A percentile compares a stretch with the other conserved stretches of the same genome.
Conservation (phyloP, 35 echinoderm and acorn worm genomes). For the Chiridota heheva region DNA sequence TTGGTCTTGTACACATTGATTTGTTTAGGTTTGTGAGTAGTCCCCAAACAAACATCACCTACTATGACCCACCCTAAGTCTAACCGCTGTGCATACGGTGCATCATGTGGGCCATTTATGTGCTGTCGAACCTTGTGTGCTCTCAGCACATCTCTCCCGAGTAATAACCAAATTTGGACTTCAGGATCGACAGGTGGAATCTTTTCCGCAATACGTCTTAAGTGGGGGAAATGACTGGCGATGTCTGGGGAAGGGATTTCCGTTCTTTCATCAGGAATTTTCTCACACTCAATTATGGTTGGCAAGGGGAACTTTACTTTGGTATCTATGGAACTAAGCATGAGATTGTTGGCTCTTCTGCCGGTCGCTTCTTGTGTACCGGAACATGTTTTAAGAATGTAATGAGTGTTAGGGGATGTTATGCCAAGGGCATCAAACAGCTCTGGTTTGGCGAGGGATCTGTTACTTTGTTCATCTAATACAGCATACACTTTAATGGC, state of each 20-base stretch:
- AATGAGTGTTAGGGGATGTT: not conserved
- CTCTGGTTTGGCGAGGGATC: constrained; percentile 13
- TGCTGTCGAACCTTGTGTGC: constrained; percentile 23
- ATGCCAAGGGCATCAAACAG: constrained; percentile 37
- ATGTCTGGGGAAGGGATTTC: constrained; percentile 60
- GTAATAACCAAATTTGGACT: constrained; percentile 5
- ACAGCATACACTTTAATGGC: constrained; percentile 44
- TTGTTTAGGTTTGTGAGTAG: not conserved
- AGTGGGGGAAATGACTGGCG: constrained; percentile 27
- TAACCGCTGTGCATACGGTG: constrained; percentile 39
- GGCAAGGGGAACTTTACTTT: constrained; percentile 28
- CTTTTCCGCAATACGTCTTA: constrained; percentile 34
- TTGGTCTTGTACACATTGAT: constrained; percentile 4
- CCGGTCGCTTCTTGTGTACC: not conserved
- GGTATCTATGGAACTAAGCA: constrained; percentile 13
- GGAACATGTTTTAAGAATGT: constrained; percentile 42
- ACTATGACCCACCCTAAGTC: constrained; percentile 48
- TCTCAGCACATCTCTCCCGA: constrained; percentile 28
- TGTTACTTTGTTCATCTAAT: constrained; percentile 73
- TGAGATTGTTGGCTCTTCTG: constrained; percentile 14
- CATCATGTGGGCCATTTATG: constrained; percentile 14
- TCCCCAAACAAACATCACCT: constrained; percentile 36
- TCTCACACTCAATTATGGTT: constrained; percentile 31
- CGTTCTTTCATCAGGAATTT: constrained; percentile 30
- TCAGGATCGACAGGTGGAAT: constrained; percentile 15